Base-by-base conservation (phyloP, 2,888 invertebrate genomes). In the Meghimatium bilineatum region DNA sequence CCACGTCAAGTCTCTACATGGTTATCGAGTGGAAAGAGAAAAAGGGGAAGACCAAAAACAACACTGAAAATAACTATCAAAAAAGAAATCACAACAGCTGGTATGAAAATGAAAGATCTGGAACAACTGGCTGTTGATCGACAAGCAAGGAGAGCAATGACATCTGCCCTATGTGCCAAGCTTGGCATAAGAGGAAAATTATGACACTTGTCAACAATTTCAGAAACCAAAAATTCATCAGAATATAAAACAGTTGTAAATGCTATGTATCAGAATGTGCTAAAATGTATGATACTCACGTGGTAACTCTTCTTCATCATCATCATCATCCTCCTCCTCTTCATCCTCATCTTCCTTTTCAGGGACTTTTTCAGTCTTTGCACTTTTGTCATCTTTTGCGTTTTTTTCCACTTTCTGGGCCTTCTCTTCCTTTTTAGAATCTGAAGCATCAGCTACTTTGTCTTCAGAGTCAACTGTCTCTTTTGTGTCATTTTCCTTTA, bases 261-360 rank as follows among this genome's bases (percentile, higher is more conserved):
- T 56, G 26, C 6, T 26, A 56, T 23, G 3, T 56, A 44, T 44
- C 6, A 56, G 20, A 56, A 20, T 17, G 2, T 14, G 38, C 38
- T 66, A 52, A 17, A 66, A 17, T 23, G 17, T 23, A 56, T 56
- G 56, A 71, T 56, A 85, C 84, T 83, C 87, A 90, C 90, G 86
- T 80, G 88, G 87, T 32, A 87, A 87, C 86, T 89, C 88, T 84
- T 89, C 87, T 49, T 87, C 88, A 26, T 88, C 87, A 17, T 87
- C 86, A 8, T 87, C 87, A 36, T 87, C 86, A 26, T 88, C 85
- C 1, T 86, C 86, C n/a, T 87, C 87, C n/a, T 56, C 80, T 0
- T 83, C 77, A 5, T 44, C 66, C 2, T 44, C 79, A 6, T 72
- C 69, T 26, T 78, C 72, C 23, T 71, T 32, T 14, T 84, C 86